Base-by-base conservation (phyloP, 35 echinoderm and acorn worm genomes). In the Anneissia japonica region DNA sequence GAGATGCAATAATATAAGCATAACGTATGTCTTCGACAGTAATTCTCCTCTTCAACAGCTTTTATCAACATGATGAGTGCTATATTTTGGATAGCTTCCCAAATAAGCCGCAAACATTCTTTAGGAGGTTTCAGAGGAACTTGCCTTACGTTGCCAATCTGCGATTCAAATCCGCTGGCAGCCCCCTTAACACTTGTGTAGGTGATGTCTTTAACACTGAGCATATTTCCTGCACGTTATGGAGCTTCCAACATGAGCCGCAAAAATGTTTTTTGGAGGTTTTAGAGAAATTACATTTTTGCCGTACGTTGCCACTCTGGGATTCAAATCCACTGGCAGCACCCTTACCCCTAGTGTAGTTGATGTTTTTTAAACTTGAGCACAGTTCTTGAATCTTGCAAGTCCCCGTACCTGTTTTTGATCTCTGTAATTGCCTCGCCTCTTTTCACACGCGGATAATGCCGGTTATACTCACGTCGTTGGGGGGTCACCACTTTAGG, bases 71-170 rank as follows among this genome's bases (percentile, higher is more conserved):
- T n/a, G n/a, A n/a, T n/a, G n/a, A 99, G 89, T 6, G 92, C 92
- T 14, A 90, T 87, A 79, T 99, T 92, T 85, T 99, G 96, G 17
- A 94, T 34, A 17, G 96, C 96, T 80, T 99, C 96, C 96, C 96
- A 99, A 86, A 99, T 93, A 36, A 99, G 80, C 37, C 74, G 81
- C 3, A 99, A 30, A 99, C n/a, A 94, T 72, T 85, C 84, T 79
- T 99, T 99, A 26, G 96, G 96, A 46, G 96, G 92, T 81, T 99
- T 94, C 55, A 92, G 92, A 37, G 96, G 96, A 87, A 99, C 74
- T 79, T 72, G 84, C 96, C 96, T 76, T 86, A 99, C 32, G 56
- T 46, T 23, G 90, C 72, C 33, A 74, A 43, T 84, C 96, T 91
- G 73, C 92, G 80, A 29, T 86, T 77, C 21, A 99, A 31, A 81